Percentiles rank a stretch among this genome's conserved stretches.
These are phyloP conservation scores for Cryptoblepharus egeriae DNA, from an alignment of 2,797 vertebrate genomes.

Conservation along the genomic window DNA sequence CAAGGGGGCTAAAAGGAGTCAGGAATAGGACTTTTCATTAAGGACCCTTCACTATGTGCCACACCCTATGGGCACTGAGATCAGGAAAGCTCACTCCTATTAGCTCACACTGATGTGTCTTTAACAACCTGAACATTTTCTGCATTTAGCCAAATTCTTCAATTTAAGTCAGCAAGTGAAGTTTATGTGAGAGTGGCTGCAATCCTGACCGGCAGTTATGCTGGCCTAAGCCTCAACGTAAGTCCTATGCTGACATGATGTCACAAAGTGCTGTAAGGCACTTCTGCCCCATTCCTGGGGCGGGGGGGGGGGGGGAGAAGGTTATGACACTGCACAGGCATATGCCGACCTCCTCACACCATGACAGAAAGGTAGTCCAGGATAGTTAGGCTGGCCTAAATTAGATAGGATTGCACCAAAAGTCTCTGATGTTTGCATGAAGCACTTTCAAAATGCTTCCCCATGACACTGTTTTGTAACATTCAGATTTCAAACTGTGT, in stretches of 20 bases:
- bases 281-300: too few species aligned
- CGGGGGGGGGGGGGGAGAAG: too few species aligned
- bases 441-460: slow-evolving; percentile 21
- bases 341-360: too few species aligned
- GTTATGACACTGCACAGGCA: too few species aligned
- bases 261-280: too few species aligned
- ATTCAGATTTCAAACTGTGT: not conserved
- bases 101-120: not conserved
- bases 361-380: not conserved
- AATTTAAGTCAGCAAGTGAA: not conserved
- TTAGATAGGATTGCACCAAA: too few species aligned
- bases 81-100: not conserved
- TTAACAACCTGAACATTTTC: not conserved
- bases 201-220: too few species aligned
- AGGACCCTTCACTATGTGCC: not conserved
- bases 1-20: not conserved
- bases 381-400: too few species aligned
- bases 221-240: too few species aligned
- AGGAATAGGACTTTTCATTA: not conserved
- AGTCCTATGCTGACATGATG: too few species aligned
- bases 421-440: too few species aligned
- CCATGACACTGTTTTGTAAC: not conserved
- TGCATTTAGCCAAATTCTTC: rapidly evolving
- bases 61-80: not conserved
- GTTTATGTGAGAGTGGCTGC: not conserved